phyloP scores from a whole-genome alignment of 1,140 invertebrate species.

The Leptoteleia sp. region DNA sequence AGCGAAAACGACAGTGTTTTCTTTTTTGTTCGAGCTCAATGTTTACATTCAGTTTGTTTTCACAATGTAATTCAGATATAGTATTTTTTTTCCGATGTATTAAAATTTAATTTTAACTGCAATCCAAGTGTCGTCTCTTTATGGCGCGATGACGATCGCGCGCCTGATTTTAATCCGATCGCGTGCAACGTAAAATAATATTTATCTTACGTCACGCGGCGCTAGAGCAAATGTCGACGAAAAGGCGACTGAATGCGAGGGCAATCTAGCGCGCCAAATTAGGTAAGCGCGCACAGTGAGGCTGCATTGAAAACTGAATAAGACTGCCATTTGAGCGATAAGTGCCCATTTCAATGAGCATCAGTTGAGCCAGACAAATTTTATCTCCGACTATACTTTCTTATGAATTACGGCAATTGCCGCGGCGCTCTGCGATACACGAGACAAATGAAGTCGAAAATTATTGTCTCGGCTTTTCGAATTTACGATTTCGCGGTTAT shows the following conservation, averaged over 20 bases:
- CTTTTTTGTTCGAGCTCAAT: no score
- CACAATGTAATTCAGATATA: no score
- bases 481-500: conserved; percentile 38
- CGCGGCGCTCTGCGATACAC: conserved; percentile 14
- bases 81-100: no score
- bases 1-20: no score
- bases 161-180: conserved; percentile 46
- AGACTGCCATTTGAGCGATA: conserved; percentile 59
- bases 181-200: conserved; percentile 43
- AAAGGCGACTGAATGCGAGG: conserved; percentile 36
- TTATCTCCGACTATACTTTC: conserved; percentile 45
- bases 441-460: conserved; percentile 36
- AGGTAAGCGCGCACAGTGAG: conserved; percentile 47
- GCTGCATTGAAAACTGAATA: conserved; percentile 54
- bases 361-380: conserved; percentile 62
- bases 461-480: conserved; percentile 28
- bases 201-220: conserved; percentile 42
- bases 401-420: conserved; percentile 50
- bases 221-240: conserved; percentile 41
- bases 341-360: conserved; percentile 53
- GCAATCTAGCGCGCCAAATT: conserved; percentile 59
- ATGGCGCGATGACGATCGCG: no score
- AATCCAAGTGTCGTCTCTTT: no score
- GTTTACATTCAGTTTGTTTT: no score
- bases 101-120: no score